phyloP scores from a whole-genome alignment of 2,797 vertebrate genomes.

The Alfaro cultratus region DNA sequence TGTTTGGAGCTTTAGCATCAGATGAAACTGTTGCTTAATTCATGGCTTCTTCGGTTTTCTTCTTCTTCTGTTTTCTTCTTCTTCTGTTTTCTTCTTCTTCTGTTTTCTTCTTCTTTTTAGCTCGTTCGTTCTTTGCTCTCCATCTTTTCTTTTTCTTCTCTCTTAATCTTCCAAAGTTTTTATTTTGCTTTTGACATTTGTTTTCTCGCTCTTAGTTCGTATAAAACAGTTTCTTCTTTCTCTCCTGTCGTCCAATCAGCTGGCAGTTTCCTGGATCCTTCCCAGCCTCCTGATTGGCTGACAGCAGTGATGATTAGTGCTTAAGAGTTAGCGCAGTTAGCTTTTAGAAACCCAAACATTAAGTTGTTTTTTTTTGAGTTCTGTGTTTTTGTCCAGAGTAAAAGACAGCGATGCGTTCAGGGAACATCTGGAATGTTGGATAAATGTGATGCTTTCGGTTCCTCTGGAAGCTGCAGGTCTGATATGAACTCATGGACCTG shows the following conservation, averaged over 20 bases:
- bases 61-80: conserved; percentile 14
- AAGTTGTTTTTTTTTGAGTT: background rate
- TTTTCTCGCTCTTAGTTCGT: background rate
- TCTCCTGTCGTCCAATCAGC: background rate
- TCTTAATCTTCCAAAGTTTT: background rate
- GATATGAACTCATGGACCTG: background rate
- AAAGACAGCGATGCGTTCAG: background rate
- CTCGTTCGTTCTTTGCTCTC: background rate
- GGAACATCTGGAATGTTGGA: background rate
- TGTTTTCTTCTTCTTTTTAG: background rate
- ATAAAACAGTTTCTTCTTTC: background rate
- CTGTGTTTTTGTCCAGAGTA: background rate
- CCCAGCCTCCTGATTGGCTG: conserved; percentile 52
- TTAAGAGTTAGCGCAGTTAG: too few species aligned
- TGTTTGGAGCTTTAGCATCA: conserved; percentile 48
- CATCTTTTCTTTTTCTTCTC: background rate
- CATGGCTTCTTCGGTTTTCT: conserved; percentile 34
- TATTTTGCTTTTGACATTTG: too few species aligned
- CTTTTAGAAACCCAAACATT: background rate
- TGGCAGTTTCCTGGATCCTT: conserved; percentile 24
- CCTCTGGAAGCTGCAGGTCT: background rate
- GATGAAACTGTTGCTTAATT: conserved; percentile 52
- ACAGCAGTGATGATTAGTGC: conserved; percentile 9
- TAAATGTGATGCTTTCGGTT: background rate
- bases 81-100: conserved; percentile 21